phyloP scores from a whole-genome alignment of 1,140 invertebrate species.

The Anagrus nilaparvatae region DNA sequence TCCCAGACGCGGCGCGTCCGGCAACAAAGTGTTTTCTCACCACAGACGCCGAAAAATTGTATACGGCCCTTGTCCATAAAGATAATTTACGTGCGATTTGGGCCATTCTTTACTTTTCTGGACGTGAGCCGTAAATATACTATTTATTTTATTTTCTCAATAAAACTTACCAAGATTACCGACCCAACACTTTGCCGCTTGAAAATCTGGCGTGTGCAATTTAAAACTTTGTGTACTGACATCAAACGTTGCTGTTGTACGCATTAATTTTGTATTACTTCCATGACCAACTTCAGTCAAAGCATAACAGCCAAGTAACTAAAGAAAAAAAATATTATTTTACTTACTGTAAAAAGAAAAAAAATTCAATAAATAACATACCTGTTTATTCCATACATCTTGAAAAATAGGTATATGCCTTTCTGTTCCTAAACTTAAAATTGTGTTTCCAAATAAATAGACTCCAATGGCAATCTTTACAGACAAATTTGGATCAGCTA shows the following conservation, averaged over 20 bases:
- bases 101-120: too few species aligned
- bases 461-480: slow-evolving; percentile 65
- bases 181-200: slow-evolving; percentile 81
- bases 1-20: too few species aligned
- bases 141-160: not conserved
- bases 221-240: slow-evolving; percentile 64
- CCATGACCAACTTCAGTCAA: slow-evolving; percentile 83
- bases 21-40: too few species aligned
- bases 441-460: slow-evolving; percentile 59
- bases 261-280: slow-evolving; percentile 73
- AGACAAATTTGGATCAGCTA: slow-evolving; percentile 56
- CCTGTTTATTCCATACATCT: slow-evolving; percentile 61
- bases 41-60: too few species aligned
- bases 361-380: slow-evolving; percentile 22
- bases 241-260: slow-evolving; percentile 73
- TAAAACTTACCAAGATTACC: slow-evolving; percentile 46
- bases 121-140: too few species aligned
- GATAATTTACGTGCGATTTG: too few species aligned
- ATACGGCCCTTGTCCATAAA: too few species aligned
- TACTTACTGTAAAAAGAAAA: not conserved
- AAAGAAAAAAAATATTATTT: slow-evolving; percentile 8
- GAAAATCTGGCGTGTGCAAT: slow-evolving; percentile 71
- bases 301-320: slow-evolving; percentile 67
- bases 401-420: slow-evolving; percentile 67
- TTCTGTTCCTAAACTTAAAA: slow-evolving; percentile 68